Evolutionary conservation across 2,888 invertebrate species (phyloP).

Genomic region (Meteorus colon): DNA sequence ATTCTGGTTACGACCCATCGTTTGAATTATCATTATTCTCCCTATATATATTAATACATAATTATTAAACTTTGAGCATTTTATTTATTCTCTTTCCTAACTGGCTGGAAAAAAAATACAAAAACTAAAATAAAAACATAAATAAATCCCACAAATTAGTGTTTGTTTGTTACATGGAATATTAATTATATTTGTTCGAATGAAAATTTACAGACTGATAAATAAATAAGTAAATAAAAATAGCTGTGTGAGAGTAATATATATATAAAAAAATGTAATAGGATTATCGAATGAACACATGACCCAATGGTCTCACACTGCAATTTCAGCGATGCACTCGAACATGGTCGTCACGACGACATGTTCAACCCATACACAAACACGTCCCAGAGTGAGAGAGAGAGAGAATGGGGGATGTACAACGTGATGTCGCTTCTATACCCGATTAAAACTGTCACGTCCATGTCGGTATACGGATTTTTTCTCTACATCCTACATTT

Average conservation of each 20-base stretch:
- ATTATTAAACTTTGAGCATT: too few relatives aligned
- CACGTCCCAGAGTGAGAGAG: neutral
- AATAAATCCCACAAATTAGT: too few relatives aligned
- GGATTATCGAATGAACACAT: conserved; percentile 13
- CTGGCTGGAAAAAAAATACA: neutral
- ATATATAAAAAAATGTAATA: neutral
- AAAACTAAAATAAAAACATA: neutral
- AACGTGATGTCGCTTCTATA: neutral
- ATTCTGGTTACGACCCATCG: too few relatives aligned
- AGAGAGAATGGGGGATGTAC: neutral
- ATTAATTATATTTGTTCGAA: neutral
- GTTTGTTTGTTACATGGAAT: neutral
- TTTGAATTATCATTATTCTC: too few relatives aligned
- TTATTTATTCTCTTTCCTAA: neutral
- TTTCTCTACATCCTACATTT: neutral
- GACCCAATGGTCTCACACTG: conserved; percentile 9
- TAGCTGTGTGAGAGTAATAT: neutral
- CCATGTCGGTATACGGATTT: neutral
- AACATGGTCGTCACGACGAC: conserved; percentile 6
- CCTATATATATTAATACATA: too few relatives aligned
- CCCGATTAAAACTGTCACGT: conserved; percentile 3
- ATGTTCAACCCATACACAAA: neutral
- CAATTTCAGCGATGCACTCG: conserved; percentile 26
- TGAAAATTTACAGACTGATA: neutral
- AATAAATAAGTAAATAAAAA: neutral